These are phyloP conservation scores for Cataglyphis livida DNA, from an alignment of 2,888 invertebrate species.

Conservation along the genomic window DNA sequence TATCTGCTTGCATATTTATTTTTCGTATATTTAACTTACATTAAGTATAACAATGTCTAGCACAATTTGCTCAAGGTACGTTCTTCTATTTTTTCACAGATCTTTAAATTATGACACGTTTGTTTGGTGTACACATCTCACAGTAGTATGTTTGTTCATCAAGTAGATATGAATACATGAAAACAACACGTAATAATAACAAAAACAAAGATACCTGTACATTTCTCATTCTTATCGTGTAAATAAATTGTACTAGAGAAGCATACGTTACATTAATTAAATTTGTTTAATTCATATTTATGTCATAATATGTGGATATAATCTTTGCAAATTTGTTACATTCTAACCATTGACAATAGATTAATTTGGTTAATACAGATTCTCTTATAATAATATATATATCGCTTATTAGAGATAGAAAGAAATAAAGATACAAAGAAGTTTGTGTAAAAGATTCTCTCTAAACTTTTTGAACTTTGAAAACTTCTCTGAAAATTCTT, in stretches of 20 bases:
- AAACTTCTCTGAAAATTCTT: neutral
- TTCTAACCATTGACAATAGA: neutral
- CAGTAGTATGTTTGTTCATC: conserved; percentile 18
- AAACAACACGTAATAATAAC: conserved; percentile 7
- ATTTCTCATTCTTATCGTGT: neutral
- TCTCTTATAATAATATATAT: neutral
- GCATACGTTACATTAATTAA: neutral
- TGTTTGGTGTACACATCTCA: neutral
- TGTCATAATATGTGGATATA: neutral
- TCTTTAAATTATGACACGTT: neutral
- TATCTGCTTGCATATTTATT: conserved; percentile 38
- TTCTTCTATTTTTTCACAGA: neutral
- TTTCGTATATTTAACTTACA: conserved; percentile 25
- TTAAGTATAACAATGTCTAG: conserved; percentile 11
- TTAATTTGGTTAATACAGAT: neutral
- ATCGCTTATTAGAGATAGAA: neutral
- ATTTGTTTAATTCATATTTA: neutral
- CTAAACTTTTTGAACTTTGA: neutral
- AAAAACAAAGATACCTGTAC: neutral
- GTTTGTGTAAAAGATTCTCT: neutral
- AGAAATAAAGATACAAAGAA: neutral
- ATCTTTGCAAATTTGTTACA: neutral
- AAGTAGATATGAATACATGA: neutral
- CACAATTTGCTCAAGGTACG: conserved; percentile 13
- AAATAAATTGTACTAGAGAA: neutral